These are phyloP conservation scores for Formica exsecta DNA, from an alignment of 1,140 invertebrate species.

Conservation along the genomic window DNA sequence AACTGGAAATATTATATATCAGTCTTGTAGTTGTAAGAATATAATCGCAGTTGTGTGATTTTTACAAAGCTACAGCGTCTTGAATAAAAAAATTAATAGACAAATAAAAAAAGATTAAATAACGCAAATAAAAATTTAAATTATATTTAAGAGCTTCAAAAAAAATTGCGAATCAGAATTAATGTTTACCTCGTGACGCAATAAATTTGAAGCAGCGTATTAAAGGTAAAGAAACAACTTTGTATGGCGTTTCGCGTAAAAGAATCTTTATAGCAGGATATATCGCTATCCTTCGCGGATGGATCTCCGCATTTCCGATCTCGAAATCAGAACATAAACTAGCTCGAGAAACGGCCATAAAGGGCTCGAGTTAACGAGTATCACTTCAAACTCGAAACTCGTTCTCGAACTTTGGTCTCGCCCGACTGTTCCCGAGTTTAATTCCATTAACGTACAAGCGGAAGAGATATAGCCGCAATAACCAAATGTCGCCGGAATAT, in stretches of 20 bases:
- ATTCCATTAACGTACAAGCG: constrained; percentile 63
- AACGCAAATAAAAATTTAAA: neutral
- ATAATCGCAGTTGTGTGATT: neutral
- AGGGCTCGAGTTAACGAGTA: constrained; percentile 55
- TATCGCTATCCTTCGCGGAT: constrained; percentile 6
- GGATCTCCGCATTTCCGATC: constrained; percentile 52
- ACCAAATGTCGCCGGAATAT: constrained; percentile 54
- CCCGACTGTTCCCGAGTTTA: constrained; percentile 52
- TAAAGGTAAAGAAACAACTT: neutral
- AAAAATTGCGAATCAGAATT: neutral
- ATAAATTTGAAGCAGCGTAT: neutral
- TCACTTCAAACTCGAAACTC: constrained; percentile 68
- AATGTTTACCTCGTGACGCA: neutral
- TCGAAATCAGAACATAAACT: constrained; percentile 46
- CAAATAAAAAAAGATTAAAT: too few relatives aligned
- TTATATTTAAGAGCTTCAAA: too few relatives aligned
- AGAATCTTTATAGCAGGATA: neutral
- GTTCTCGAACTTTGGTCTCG: constrained; percentile 34
- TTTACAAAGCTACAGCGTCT: neutral
- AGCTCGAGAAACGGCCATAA: constrained; percentile 49
- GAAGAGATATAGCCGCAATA: constrained; percentile 55
- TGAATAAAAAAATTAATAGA: neutral
- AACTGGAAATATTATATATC: neutral
- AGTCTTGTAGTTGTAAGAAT: neutral
- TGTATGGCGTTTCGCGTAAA: neutral